phyloP scores from a whole-genome alignment of 2,113 vertebrate genomes.

The Fulica atra region DNA sequence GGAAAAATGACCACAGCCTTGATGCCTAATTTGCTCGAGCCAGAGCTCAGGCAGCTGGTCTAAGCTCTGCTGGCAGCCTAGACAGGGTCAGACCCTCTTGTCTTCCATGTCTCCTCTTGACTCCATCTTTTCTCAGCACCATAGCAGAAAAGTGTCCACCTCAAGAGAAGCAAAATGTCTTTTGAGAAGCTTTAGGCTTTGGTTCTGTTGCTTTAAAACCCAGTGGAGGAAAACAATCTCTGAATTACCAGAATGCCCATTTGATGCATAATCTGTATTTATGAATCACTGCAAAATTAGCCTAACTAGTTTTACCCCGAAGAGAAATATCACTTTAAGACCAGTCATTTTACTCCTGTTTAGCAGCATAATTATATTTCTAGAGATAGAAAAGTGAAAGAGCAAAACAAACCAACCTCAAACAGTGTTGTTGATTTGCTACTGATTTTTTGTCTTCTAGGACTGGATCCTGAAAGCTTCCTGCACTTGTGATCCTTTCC shows the following conservation, averaged over 20 bases:
- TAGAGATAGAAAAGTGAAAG: neutral
- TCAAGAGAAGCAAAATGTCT: neutral
- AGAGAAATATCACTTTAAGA: neutral
- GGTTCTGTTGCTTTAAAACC: neutral
- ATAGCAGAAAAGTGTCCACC: neutral
- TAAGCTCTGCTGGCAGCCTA: neutral
- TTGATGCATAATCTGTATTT: neutral
- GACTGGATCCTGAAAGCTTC: neutral
- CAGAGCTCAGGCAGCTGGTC: neutral
- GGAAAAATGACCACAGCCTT: neutral
- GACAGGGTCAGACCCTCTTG: neutral
- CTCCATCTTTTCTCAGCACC: neutral
- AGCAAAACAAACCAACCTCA: neutral
- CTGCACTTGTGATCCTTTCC: neutral
- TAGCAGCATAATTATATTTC: neutral
- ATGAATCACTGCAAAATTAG: neutral
- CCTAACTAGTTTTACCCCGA: neutral
- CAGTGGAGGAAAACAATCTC: neutral
- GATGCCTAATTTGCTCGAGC: accelerated
- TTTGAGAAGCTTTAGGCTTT: neutral
- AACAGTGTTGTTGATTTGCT: neutral
- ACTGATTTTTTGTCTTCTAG: neutral
- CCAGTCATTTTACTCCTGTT: neutral
- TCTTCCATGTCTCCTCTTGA: neutral
- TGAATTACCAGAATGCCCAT: neutral